A percentile compares a stretch with the other conserved stretches of the same genome.
phyloP scores from a whole-genome alignment of 2,113 vertebrate species.

The Dinomys branickii region DNA sequence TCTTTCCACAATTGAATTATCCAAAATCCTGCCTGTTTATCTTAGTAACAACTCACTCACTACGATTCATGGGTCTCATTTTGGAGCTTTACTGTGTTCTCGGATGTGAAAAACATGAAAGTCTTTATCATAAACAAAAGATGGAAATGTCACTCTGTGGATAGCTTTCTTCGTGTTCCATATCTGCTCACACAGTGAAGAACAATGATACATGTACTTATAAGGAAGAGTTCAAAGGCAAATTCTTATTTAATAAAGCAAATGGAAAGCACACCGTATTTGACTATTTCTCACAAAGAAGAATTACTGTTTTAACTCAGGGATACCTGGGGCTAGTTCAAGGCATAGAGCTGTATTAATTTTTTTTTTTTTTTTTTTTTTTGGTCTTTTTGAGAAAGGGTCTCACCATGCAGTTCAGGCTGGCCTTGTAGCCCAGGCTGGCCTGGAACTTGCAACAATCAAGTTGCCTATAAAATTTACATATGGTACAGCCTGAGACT shows the following conservation, averaged over 20 bases:
- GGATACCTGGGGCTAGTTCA: background rate
- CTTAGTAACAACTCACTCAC: conserved; percentile 16
- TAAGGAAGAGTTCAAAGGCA: background rate
- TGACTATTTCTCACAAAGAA: conserved; percentile 20
- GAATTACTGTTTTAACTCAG: background rate
- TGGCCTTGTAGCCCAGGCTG: no score
- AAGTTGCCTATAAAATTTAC: background rate
- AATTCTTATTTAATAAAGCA: background rate
- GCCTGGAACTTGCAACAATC: no score
- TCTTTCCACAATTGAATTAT: conserved; percentile 44
- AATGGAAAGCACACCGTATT: background rate
- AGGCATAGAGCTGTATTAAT: background rate
- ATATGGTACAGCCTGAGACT: background rate
- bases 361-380: no score
- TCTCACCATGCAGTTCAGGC: no score
- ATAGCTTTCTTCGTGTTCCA: conserved; percentile 25
- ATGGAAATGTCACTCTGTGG: background rate
- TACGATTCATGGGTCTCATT: background rate
- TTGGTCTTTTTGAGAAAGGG: no score
- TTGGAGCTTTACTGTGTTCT: background rate
- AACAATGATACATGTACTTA: background rate
- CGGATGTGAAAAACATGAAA: conserved; percentile 21
- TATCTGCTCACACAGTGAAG: background rate
- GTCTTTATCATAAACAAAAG: conserved; percentile 51
- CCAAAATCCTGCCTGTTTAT: conserved; percentile 19